These are phyloP conservation scores for Drosophila subquinaria DNA, from an alignment of 2,888 invertebrate genomes.

Conservation along the genomic window DNA sequence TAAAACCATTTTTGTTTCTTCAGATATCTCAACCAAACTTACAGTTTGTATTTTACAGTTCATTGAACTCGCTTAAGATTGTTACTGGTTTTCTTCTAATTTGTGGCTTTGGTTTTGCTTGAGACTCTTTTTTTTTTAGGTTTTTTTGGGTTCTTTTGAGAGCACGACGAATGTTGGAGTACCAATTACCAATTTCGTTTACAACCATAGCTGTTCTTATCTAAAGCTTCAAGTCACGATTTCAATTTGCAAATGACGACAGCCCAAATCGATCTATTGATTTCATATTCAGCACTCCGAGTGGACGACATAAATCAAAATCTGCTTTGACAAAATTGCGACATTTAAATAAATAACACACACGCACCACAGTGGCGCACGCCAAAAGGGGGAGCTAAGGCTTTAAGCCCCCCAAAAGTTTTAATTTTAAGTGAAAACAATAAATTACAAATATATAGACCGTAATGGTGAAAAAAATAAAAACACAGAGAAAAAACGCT, in stretches of 20 bases:
- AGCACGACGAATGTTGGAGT: conserved; percentile 28
- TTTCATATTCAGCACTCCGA: conserved; percentile 79
- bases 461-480: too few species aligned
- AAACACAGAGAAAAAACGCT: too few species aligned
- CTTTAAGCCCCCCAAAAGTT: too few species aligned
- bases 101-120: conserved; percentile 10
- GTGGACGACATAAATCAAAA: conserved; percentile 80
- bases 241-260: conserved; percentile 75
- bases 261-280: conserved; percentile 75
- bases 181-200: conserved; percentile 47
- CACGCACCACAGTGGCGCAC: conserved; percentile 22
- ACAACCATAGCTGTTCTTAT: conserved; percentile 50
- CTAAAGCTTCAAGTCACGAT: conserved; percentile 82
- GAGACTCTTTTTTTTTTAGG: neutral
- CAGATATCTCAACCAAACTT: too few species aligned
- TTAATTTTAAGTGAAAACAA: too few species aligned
- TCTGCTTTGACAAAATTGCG: conserved; percentile 53
- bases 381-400: neutral
- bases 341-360: conserved; percentile 58
- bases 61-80: conserved; percentile 48
- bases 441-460: too few species aligned
- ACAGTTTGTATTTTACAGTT: conserved; percentile 23
- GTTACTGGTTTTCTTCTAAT: conserved; percentile 15
- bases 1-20: too few species aligned
- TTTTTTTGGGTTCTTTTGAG: neutral